Evolutionary conservation across 2,888 invertebrate species (phyloP), one percentile per base, ranked within the genome.

Genomic region (Oscheius sp.): DNA sequence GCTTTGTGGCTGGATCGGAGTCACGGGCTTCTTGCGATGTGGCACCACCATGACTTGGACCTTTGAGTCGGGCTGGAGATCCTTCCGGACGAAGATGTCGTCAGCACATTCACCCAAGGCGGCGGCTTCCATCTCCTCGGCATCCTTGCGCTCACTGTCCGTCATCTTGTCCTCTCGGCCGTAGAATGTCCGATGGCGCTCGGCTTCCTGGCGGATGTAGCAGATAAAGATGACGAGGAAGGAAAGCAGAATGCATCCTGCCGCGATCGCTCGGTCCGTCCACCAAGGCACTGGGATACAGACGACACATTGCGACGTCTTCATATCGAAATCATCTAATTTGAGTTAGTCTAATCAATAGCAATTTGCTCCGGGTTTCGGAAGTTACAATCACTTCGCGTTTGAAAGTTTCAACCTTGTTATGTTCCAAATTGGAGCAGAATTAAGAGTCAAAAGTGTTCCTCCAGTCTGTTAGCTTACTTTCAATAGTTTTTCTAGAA

Each of bases 61-160:
- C 29, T 57, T 57, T 2, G 57, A 33, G 29, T 57, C 29, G 2
- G 33, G 33, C 21, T 29, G 57, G 10, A 33, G 29, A 29, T 29
- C 33, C 29, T 33, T 57, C 21, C 32, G 29, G 21, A 57, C 57
- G 0, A 57, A 32, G 21, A 57, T 33, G 33, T 57, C 57, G 29
- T 33, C 57, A 2, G 57, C 57, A 57, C 33, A 57, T 29, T 29
- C n/a, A 3, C 57, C 57, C 57, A 57, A 10, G 9, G 57, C 57
- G 10, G 57, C 57, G 7, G 57, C 57, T 57, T 57, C 57, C 57
- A 57, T 57, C 33, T 57, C 57, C 10, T 57, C 33, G 29, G 29
- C 57, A 29, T 33, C 29, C 29, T 57, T 29, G 2, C 57, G n/a
- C 57, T 57, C 57, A 10, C 32, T 33, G 10, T 57, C 33, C 2